phyloP scores from a whole-genome alignment of 2,888 invertebrate genomes.

The Pyrrhia umbra region DNA sequence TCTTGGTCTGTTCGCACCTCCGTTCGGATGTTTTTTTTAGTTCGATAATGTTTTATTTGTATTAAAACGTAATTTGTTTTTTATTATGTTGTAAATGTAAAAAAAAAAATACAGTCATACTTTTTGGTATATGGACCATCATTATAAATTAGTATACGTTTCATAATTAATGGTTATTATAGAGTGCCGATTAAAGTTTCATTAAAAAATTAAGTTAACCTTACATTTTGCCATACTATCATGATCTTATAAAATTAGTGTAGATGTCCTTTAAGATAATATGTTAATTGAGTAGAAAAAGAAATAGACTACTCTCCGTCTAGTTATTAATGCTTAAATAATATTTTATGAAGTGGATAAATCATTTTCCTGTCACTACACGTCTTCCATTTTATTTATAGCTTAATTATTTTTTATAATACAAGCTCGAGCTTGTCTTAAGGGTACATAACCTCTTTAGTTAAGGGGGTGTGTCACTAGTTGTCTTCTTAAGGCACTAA shows the following conservation, averaged over 20 bases:
- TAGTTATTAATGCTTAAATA: slow-evolving; percentile 15
- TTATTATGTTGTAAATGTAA: slow-evolving; percentile 11
- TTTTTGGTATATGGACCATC: background rate
- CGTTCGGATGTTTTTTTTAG: slow-evolving; percentile 43
- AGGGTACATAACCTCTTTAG: slow-evolving; percentile 41
- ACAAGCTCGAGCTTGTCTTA: slow-evolving; percentile 19
- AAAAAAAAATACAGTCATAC: slow-evolving; percentile 2
- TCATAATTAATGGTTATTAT: slow-evolving; percentile 14
- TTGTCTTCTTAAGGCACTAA: slow-evolving; percentile 75
- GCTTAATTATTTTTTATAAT: slow-evolving; percentile 44
- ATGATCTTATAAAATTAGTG: slow-evolving; percentile 2
- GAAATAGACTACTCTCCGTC: background rate
- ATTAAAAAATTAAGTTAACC: slow-evolving; percentile 12
- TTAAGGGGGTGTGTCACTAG: slow-evolving; percentile 65
- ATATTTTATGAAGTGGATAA: slow-evolving; percentile 29
- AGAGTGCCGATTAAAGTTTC: slow-evolving; percentile 5
- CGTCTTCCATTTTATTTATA: slow-evolving; percentile 46
- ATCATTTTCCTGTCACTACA: slow-evolving; percentile 32
- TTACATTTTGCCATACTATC: background rate
- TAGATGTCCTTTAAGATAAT: background rate
- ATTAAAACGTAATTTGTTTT: slow-evolving; percentile 42
- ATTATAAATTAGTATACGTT: slow-evolving; percentile 23
- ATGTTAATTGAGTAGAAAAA: slow-evolving; percentile 10
- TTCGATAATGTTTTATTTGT: slow-evolving; percentile 40
- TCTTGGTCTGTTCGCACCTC: slow-evolving; percentile 61